phyloP scores from a whole-genome alignment of 2,888 invertebrate species.

The Nomada flava region DNA sequence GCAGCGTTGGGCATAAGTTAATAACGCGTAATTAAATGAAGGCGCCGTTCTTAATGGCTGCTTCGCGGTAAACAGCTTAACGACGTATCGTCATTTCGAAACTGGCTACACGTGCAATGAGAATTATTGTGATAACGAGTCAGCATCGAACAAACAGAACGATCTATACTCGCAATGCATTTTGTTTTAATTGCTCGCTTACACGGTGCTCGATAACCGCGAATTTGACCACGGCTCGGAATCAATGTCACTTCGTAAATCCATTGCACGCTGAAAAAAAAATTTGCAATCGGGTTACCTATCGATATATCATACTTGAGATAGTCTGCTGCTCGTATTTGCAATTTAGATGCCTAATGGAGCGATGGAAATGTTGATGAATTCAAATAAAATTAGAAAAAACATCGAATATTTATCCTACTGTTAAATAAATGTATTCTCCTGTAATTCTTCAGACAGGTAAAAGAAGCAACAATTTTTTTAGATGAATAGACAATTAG shows the following conservation, averaged over 20 bases:
- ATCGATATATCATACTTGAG: neutral
- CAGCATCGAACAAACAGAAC: constrained; percentile 46
- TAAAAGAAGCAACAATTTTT: too few species aligned
- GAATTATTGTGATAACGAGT: constrained; percentile 56
- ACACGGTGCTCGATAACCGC: neutral
- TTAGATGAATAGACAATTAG: too few species aligned
- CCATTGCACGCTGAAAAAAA: neutral
- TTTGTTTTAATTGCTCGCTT: constrained; percentile 17
- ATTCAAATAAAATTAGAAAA: neutral
- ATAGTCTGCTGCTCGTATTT: neutral
- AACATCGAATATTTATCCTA: too few species aligned
- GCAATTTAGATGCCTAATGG: neutral
- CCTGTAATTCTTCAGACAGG: too few species aligned
- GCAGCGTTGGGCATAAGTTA: constrained; percentile 29
- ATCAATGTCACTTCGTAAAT: neutral
- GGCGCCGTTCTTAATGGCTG: constrained; percentile 39
- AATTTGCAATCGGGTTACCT: neutral
- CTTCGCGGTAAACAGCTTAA: constrained; percentile 63
- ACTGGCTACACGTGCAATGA: constrained; percentile 38
- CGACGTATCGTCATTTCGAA: constrained; percentile 52
- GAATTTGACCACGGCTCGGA: neutral
- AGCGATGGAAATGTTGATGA: neutral
- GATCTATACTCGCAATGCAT: constrained; percentile 4
- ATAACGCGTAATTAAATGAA: constrained; percentile 42
- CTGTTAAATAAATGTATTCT: too few species aligned